phyloP scores from a whole-genome alignment of 2,113 vertebrate genomes.

The Paracanthobrama guichenoti region DNA sequence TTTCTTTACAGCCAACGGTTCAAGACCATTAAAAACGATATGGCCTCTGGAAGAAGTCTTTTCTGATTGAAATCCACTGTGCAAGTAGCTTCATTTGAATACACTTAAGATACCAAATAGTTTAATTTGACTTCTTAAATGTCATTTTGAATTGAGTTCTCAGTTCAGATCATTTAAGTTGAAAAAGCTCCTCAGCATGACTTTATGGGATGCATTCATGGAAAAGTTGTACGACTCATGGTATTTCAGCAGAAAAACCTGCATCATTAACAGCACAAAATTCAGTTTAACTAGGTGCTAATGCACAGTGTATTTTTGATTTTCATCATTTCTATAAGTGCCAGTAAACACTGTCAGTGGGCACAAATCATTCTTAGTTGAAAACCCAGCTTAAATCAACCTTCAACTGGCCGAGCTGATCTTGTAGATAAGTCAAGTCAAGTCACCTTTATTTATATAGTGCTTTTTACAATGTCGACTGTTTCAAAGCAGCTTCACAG shows the following conservation, averaged over 20 bases:
- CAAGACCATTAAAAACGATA: conserved; percentile 23
- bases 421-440: no score
- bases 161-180: not conserved
- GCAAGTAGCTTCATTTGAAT: conserved; percentile 36
- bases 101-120: conserved; percentile 13
- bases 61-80: conserved; percentile 29
- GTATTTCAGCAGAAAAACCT: not conserved
- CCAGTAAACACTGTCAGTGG: not conserved
- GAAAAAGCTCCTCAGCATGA: not conserved
- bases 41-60: conserved; percentile 12
- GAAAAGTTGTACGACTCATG: not conserved
- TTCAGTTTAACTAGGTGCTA: not conserved
- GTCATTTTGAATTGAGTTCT: conserved; percentile 5
- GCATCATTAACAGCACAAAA: not conserved
- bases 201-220: not conserved
- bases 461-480: no score
- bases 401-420: not conserved
- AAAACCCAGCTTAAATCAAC: not conserved
- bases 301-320: not conserved
- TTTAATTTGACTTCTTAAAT: not conserved
- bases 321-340: not conserved
- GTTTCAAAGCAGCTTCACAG: no score
- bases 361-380: not conserved
- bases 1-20: conserved; percentile 25
- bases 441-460: no score